These are phyloP conservation scores for Syndactyla subalaris DNA, from an alignment of 2,797 vertebrate genomes.

Conservation along the genomic window DNA sequence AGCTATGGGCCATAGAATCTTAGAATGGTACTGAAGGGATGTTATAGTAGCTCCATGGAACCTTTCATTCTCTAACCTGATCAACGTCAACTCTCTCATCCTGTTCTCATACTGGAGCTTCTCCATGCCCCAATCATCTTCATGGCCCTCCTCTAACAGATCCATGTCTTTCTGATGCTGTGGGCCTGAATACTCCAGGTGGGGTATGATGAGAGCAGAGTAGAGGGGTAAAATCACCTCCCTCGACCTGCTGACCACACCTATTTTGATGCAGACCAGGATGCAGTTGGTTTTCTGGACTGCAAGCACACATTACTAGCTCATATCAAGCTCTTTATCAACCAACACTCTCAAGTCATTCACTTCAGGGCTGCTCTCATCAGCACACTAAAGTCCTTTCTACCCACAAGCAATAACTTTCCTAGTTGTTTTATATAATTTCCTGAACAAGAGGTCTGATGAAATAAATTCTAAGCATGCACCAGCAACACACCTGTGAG, in stretches of 20 bases:
- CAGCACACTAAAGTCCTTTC: background rate
- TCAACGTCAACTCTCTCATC: background rate
- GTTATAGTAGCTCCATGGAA: background rate
- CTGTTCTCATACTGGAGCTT: background rate
- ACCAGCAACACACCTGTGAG: background rate
- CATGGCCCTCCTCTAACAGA: background rate
- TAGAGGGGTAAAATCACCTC: background rate
- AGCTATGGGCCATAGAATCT: background rate
- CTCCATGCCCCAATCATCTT: background rate
- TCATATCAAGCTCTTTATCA: background rate
- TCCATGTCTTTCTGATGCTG: background rate
- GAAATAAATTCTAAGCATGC: background rate
- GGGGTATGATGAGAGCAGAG: background rate
- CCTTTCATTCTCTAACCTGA: background rate
- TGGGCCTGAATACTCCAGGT: background rate
- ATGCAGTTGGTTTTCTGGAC: background rate
- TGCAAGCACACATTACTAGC: background rate
- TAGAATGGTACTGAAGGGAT: background rate
- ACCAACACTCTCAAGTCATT: background rate
- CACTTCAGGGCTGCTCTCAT: background rate
- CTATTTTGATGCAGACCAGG: background rate
- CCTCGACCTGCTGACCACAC: rapidly evolving
- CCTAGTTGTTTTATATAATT: background rate
- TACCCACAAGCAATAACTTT: background rate
- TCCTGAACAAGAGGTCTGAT: background rate